Conservation (phyloP, 2,888 invertebrate genomes). For the Nephrocerus scutellatus region DNA sequence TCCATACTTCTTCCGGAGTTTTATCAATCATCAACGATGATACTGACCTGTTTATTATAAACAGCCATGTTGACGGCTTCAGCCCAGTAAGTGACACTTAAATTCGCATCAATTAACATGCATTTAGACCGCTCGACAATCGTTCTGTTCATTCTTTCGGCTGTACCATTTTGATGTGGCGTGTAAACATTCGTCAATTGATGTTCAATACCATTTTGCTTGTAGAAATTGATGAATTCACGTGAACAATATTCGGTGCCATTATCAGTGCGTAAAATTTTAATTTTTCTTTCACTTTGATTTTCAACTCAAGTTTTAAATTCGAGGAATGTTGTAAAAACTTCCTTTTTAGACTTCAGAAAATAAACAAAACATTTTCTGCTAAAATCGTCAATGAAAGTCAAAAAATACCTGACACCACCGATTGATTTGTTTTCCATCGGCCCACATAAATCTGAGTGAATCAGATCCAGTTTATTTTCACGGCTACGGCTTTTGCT, state of each 20-base stretch:
- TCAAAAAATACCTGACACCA: slow-evolving; percentile 10
- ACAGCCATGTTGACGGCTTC: slow-evolving; percentile 13
- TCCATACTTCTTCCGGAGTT: slow-evolving; percentile 38
- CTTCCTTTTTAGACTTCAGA: slow-evolving; percentile 6
- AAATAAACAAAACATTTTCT: slow-evolving; percentile 8
- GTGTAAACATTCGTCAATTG: slow-evolving; percentile 16
- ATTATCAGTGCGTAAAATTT: slow-evolving; percentile 16
- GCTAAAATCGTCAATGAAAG: slow-evolving; percentile 11
- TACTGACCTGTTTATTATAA: too few relatives aligned
- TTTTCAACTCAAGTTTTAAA: slow-evolving; percentile 13
- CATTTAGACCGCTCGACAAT: slow-evolving; percentile 27
- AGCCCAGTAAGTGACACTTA: slow-evolving; percentile 25
- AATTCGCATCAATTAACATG: slow-evolving; percentile 25
- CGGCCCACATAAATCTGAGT: slow-evolving; percentile 10
- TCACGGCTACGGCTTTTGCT: too few relatives aligned
- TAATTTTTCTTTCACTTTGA: slow-evolving; percentile 15
- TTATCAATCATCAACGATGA: too few relatives aligned
- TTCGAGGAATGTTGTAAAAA: slow-evolving; percentile 6
- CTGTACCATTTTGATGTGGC: slow-evolving; percentile 19
- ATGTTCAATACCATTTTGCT: slow-evolving; percentile 13
- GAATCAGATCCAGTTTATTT: slow-evolving; percentile 2
- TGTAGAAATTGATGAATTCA: slow-evolving; percentile 12
- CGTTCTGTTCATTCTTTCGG: slow-evolving; percentile 17
- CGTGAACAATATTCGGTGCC: slow-evolving; percentile 14
- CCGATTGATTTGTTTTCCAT: slow-evolving; percentile 5